Evolutionary conservation across 1,140 invertebrate genomes (phyloP).

Genomic region (Metaphire vulgaris): DNA sequence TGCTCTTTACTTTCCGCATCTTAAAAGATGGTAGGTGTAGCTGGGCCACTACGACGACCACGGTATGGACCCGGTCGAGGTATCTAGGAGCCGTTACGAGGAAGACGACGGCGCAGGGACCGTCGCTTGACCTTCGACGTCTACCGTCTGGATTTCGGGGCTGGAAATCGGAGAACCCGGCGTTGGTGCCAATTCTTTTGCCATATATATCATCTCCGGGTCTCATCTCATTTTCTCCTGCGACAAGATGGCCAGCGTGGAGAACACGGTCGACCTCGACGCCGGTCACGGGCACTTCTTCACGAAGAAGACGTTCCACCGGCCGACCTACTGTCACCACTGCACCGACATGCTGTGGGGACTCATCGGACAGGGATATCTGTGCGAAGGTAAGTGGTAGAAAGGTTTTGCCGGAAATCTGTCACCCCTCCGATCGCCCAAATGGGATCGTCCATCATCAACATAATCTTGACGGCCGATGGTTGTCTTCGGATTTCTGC

Average conservation of each 20-base stretch:
- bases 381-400: slow-evolving; percentile 80
- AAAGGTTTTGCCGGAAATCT: background rate
- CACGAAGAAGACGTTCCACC: slow-evolving; percentile 99
- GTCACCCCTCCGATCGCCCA: background rate
- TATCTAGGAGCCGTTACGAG: too few relatives aligned
- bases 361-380: slow-evolving; percentile 96
- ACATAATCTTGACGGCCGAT: too few relatives aligned
- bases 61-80: background rate
- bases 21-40: background rate
- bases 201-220: too few relatives aligned
- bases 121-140: too few relatives aligned
- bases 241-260: slow-evolving; percentile 14
- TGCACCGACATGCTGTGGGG: slow-evolving; percentile 99
- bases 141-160: too few relatives aligned
- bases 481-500: too few relatives aligned
- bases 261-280: slow-evolving; percentile 12
- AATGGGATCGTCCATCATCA: background rate
- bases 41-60: background rate
- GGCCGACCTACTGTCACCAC: slow-evolving; percentile 98
- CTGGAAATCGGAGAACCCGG: too few relatives aligned
- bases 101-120: too few relatives aligned
- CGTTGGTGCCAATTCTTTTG: too few relatives aligned
- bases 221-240: too few relatives aligned
- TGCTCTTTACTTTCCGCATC: background rate
- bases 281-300: slow-evolving; percentile 86